These are phyloP conservation scores for Hypanus sabinus DNA, from an alignment of 2,113 vertebrate genomes.

Conservation along the genomic window DNA sequence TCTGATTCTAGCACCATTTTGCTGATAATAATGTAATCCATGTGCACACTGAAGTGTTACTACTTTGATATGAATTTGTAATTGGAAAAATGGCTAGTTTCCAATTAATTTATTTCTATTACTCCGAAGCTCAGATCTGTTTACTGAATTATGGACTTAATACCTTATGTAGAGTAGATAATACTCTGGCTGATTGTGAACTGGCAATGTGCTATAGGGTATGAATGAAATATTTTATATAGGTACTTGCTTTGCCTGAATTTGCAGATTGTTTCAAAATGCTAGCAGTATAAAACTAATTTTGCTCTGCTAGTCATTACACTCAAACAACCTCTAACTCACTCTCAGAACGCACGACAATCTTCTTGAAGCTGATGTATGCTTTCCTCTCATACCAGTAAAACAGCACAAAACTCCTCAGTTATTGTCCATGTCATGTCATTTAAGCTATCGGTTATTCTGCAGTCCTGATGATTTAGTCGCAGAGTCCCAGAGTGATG, in stretches of 20 bases:
- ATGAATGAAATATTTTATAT: background rate
- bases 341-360: background rate
- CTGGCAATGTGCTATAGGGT: background rate
- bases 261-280: background rate
- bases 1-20: too few relatives aligned
- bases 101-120: background rate
- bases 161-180: background rate
- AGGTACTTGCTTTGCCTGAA: background rate
- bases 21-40: background rate
- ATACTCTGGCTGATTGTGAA: background rate
- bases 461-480: slow-evolving; percentile 17
- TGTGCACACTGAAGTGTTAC: background rate
- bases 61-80: background rate
- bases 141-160: background rate
- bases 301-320: too few relatives aligned
- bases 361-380: background rate
- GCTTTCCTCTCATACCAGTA: background rate
- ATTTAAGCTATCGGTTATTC: slow-evolving; percentile 13
- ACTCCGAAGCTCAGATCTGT: background rate
- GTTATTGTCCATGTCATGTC: background rate
- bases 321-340: slow-evolving; percentile 13
- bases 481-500: background rate
- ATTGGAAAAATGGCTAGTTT: background rate
- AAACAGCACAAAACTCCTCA: background rate
- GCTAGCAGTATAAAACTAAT: background rate